Conservation (phyloP, 2,113 vertebrate species). For the Eulacestoma nigropectus region DNA sequence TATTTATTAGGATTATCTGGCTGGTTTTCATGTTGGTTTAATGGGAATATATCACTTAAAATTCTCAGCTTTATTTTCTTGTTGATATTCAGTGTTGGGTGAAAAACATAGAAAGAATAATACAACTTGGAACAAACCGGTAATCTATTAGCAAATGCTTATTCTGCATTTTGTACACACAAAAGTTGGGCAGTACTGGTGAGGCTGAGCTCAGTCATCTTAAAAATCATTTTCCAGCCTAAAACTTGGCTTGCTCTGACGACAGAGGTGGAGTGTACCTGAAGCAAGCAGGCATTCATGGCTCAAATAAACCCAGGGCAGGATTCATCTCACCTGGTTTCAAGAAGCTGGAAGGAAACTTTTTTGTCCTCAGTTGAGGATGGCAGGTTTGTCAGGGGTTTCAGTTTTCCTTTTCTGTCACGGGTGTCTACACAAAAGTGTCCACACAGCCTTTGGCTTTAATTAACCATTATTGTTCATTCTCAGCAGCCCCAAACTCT, state of each 20-base stretch:
- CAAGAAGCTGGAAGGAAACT: not conserved
- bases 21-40: not conserved
- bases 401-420: not conserved
- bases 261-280: not conserved
- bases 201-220: not conserved
- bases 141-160: not conserved
- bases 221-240: not conserved
- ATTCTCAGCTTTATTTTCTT: not conserved
- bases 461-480: not conserved
- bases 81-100: not conserved
- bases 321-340: not conserved
- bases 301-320: not conserved
- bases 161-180: not conserved
- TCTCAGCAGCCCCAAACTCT: not conserved
- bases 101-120: not conserved
- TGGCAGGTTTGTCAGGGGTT: not conserved
- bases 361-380: not conserved
- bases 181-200: not conserved
- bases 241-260: not conserved
- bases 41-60: not conserved
- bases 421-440: not conserved
- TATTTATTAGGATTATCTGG: not conserved
- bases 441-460: not conserved
- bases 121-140: not conserved
- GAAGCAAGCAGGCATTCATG: not conserved